Conservation (phyloP, 2,888 invertebrate species). For the Drosophila eohydei region DNA sequence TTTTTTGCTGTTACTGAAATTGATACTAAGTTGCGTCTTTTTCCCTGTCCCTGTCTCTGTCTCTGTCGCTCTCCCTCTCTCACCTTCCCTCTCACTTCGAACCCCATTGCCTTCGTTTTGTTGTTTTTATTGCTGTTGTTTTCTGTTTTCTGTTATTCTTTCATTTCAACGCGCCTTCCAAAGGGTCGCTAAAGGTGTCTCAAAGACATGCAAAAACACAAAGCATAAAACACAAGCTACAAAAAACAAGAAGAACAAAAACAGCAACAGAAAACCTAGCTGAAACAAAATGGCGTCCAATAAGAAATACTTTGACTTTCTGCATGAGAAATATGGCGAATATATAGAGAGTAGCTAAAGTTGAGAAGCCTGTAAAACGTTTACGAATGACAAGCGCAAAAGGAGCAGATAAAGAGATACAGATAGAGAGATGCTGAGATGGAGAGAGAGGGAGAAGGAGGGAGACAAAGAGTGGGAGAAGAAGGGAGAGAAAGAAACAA, state of each 20-base stretch:
- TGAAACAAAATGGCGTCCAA: slow-evolving; percentile 42
- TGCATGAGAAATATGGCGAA: slow-evolving; percentile 1
- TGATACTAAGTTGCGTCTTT: slow-evolving; percentile 65
- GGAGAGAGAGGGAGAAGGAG: not conserved
- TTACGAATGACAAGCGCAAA: not conserved
- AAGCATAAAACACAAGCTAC: slow-evolving; percentile 8
- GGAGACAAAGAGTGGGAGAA: too few relatives aligned
- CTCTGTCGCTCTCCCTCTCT: slow-evolving; percentile 1
- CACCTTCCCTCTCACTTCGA: not conserved
- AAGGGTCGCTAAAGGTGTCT: slow-evolving; percentile 62
- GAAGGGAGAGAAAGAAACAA: too few relatives aligned
- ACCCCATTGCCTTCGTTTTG: slow-evolving; percentile 26
- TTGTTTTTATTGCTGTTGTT: slow-evolving; percentile 37
- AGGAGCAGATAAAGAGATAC: not conserved
- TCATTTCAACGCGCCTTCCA: slow-evolving; percentile 77
- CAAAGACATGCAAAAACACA: slow-evolving; percentile 40
- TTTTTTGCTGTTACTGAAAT: slow-evolving; percentile 54
- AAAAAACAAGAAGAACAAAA: slow-evolving; percentile 2
- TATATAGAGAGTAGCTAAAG: not conserved
- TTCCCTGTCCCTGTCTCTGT: slow-evolving; percentile 8
- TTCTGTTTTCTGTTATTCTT: slow-evolving; percentile 70
- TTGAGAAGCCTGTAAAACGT: slow-evolving; percentile 5
- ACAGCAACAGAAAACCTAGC: not conserved
- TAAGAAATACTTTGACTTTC: not conserved
- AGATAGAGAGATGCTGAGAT: not conserved